Percentiles rank a stretch among this genome's conserved stretches.
phyloP scores from a whole-genome alignment of 2,113 vertebrate genomes.

The Henicopernis longicauda region DNA sequence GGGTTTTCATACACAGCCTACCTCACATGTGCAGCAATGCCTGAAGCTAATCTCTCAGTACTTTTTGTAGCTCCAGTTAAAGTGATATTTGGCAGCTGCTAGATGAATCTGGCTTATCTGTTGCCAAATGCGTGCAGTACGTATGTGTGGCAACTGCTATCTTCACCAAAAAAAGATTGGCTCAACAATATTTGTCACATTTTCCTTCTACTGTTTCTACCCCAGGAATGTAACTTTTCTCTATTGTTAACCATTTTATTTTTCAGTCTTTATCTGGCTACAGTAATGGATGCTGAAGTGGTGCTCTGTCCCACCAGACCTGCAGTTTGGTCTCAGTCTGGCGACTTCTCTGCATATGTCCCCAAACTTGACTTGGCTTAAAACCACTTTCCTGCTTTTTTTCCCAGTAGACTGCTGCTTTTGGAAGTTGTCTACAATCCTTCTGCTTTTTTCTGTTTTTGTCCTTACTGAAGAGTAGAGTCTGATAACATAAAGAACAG shows the following conservation, averaged over 20 bases:
- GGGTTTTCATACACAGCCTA: constrained; percentile 8
- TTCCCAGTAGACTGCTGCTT: background rate
- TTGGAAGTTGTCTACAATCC: background rate
- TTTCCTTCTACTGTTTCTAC: constrained; percentile 20
- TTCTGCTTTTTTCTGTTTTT: background rate
- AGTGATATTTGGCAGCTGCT: constrained; percentile 14
- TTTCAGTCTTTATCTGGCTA: background rate
- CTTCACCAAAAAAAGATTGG: constrained; percentile 42
- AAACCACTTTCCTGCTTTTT: background rate
- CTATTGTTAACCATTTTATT: background rate
- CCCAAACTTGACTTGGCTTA: background rate
- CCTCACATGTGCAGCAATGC: constrained; percentile 2
- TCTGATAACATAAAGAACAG: background rate
- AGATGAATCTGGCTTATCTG: constrained; percentile 27
- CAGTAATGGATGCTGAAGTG: background rate
- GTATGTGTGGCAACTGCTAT: constrained; percentile 41
- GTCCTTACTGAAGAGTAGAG: background rate
- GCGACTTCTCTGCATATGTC: fast-evolving
- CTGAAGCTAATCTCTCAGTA: constrained; percentile 15
- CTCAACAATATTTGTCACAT: constrained; percentile 1
- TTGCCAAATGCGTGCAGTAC: constrained; percentile 30
- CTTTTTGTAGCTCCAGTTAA: constrained; percentile 18
- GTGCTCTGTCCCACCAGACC: background rate
- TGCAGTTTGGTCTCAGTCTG: background rate
- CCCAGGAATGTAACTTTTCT: background rate